Conservation (phyloP, 2,113 vertebrate species). For the Megaceryle torquata region DNA sequence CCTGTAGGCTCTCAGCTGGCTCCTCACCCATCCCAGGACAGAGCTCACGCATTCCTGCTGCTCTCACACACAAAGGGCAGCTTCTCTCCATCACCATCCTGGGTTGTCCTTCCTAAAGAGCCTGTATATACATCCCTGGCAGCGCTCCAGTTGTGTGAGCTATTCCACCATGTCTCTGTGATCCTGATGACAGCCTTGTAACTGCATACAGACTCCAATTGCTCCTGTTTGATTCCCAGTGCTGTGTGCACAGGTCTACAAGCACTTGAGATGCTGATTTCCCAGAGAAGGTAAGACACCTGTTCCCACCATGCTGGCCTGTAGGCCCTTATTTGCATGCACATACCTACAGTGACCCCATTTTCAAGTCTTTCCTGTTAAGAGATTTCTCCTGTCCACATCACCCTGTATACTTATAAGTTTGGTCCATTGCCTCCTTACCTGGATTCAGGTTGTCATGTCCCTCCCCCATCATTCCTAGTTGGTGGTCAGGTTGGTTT, state of each 20-base stretch:
- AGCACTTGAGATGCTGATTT: background rate
- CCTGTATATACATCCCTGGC: background rate
- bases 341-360: background rate
- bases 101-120: background rate
- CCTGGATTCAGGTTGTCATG: background rate
- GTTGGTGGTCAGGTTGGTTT: background rate
- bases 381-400: background rate
- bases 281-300: background rate
- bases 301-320: background rate
- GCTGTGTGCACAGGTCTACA: background rate
- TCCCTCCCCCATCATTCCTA: background rate
- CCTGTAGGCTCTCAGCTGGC: background rate
- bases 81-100: accelerated
- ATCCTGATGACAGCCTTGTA: background rate
- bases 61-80: background rate
- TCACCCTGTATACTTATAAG: background rate
- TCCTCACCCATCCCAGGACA: background rate
- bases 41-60: background rate
- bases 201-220: background rate
- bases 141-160: background rate
- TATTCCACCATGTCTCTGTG: background rate
- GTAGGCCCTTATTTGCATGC: background rate
- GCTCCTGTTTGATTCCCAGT: background rate
- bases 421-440: background rate
- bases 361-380: background rate